A percentile compares a stretch with the other conserved stretches of the same genome.
Evolutionary conservation across 2,113 vertebrate genomes (phyloP).

Genomic region (Leucoraja erinaceus): DNA sequence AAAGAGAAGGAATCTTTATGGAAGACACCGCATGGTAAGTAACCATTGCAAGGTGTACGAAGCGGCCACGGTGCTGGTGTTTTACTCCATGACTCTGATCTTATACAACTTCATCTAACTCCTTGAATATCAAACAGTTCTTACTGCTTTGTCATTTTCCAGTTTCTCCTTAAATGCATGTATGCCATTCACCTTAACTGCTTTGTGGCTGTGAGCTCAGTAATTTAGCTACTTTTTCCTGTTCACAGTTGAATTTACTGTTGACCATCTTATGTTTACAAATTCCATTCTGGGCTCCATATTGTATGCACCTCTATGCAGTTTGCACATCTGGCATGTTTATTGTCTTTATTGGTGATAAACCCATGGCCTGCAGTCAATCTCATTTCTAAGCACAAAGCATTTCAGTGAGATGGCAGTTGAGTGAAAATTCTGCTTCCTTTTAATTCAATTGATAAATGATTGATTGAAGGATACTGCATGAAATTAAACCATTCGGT

Average conservation of each 20-base stretch:
- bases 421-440: neutral
- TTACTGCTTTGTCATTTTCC: too few species aligned
- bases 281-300: neutral
- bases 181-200: too few species aligned
- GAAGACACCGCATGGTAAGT: constrained; percentile 96
- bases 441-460: neutral
- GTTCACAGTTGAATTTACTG: neutral
- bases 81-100: neutral
- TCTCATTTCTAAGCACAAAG: neutral
- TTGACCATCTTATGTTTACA: neutral
- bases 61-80: neutral
- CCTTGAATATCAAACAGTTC: neutral
- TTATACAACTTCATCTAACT: neutral
- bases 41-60: neutral
- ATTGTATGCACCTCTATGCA: neutral
- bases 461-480: too few species aligned
- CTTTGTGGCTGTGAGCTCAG: neutral
- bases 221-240: neutral
- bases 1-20: constrained; percentile 97
- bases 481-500: too few species aligned
- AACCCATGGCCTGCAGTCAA: neutral
- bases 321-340: neutral
- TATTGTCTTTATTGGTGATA: neutral
- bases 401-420: neutral
- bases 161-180: too few species aligned